Conservation (phyloP, 2,113 vertebrate genomes). For the Turnix velox region DNA sequence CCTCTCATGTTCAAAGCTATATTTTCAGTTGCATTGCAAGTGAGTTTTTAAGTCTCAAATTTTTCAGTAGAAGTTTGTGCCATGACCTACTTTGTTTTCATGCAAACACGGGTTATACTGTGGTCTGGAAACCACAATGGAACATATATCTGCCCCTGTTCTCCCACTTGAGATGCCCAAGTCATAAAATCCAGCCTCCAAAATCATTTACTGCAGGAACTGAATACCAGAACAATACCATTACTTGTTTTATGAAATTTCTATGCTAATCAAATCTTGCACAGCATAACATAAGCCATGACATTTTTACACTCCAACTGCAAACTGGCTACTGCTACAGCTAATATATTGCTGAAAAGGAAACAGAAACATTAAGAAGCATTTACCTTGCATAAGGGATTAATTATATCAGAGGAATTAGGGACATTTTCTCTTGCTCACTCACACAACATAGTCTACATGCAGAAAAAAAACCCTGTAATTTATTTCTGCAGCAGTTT, state of each 20-base stretch:
- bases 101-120: not conserved
- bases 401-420: not conserved
- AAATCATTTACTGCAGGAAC: not conserved
- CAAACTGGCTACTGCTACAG: not conserved
- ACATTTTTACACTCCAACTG: not conserved
- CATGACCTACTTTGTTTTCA: not conserved
- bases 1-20: not conserved
- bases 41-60: not conserved
- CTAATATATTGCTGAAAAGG: not conserved
- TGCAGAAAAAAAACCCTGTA: not conserved
- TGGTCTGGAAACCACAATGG: not conserved
- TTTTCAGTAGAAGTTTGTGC: not conserved
- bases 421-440: not conserved
- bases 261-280: slow-evolving; percentile 22
- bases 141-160: not conserved
- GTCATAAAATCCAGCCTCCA: not conserved
- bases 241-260: slow-evolving; percentile 2
- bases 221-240: not conserved
- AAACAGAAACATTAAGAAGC: not conserved
- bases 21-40: not conserved
- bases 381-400: not conserved
- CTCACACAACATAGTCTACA: not conserved
- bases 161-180: slow-evolving; percentile 3
- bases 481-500: not conserved
- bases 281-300: not conserved